Conservation (phyloP, 2,797 vertebrate species). For the Spondyliosoma cantharus region DNA sequence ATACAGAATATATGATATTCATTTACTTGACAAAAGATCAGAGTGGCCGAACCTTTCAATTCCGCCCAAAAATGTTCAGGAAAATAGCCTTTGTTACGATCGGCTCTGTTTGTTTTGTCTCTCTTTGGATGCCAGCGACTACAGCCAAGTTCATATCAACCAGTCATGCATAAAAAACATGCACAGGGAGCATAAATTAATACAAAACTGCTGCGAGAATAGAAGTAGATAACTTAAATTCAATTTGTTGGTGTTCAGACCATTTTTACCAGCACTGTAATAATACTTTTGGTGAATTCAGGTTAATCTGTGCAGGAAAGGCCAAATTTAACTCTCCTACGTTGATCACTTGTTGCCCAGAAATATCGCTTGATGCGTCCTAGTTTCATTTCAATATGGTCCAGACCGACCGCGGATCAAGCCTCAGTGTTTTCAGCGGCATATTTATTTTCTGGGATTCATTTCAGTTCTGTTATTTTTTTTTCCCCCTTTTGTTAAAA, state of each 20-base stretch:
- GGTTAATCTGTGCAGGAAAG: background rate
- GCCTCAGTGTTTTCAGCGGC: background rate
- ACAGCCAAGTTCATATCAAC: background rate
- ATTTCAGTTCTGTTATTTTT: constrained; percentile 23
- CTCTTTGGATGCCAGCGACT: background rate
- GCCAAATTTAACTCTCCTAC: background rate
- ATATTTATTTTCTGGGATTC: constrained; percentile 25
- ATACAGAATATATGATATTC: background rate
- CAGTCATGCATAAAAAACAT: background rate
- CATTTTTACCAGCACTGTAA: background rate
- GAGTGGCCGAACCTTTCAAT: background rate
- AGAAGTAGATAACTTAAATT: background rate
- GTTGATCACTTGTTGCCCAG: background rate
- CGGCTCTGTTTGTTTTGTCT: background rate
- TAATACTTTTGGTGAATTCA: background rate
- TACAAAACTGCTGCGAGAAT: background rate
- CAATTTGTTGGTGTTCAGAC: background rate
- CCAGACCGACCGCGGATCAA: background rate
- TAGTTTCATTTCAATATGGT: background rate
- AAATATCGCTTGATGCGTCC: background rate
- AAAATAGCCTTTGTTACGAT: background rate
- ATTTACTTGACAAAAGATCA: background rate
- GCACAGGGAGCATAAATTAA: background rate
- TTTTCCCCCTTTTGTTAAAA: constrained; percentile 13
- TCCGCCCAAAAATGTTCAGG: too few species aligned